Conservation (phyloP, 92 coral and sea anemone species). For the Phenganax stokvisi region DNA sequence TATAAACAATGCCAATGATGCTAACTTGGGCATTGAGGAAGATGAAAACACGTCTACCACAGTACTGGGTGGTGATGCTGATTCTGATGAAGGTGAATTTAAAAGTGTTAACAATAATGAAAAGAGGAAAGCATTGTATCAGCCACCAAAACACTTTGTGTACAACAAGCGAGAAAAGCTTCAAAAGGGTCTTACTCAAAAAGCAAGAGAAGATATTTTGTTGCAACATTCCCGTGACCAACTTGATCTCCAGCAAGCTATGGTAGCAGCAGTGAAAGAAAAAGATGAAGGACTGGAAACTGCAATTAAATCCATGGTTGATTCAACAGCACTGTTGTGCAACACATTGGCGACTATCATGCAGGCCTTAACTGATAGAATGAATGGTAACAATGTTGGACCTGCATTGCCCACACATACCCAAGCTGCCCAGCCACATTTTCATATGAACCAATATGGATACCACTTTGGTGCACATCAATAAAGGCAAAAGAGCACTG, state of each 20-base stretch:
- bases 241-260: constrained; percentile 31
- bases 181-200: constrained; percentile 21
- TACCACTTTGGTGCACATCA: not conserved
- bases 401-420: not conserved
- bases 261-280: constrained; percentile 40
- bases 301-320: constrained; percentile 49
- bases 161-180: constrained; percentile 34
- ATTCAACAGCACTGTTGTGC: constrained; percentile 8
- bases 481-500: not conserved
- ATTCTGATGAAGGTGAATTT: not conserved
- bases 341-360: not conserved
- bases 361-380: constrained; percentile 3
- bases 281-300: constrained; percentile 49
- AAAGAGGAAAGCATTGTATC: constrained; percentile 6
- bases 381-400: not conserved
- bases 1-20: not conserved
- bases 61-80: not conserved
- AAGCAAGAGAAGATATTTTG: constrained; percentile 38
- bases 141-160: constrained; percentile 21
- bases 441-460: constrained; percentile 20
- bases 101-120: not conserved
- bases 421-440: constrained; percentile 3
- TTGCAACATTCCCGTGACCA: constrained; percentile 41
- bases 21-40: not conserved
- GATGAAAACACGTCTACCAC: not conserved